A percentile compares a stretch with the other conserved stretches of the same genome.
Conservation (phyloP, 2,888 invertebrate genomes). For the Megastigmus dorsalis region DNA sequence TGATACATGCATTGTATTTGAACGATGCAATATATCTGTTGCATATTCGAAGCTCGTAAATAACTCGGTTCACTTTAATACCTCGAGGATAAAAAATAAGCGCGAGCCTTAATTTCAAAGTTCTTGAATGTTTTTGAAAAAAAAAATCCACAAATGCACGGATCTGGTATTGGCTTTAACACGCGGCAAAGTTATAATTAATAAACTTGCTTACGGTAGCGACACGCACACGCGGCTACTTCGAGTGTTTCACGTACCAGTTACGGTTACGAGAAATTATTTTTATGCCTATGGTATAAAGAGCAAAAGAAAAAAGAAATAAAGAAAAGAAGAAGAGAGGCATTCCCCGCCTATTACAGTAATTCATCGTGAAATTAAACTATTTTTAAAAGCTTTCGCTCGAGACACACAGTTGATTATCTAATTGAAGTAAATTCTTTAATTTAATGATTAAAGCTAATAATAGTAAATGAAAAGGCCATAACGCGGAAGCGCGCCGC, state of each 20-base stretch:
- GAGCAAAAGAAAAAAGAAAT: neutral
- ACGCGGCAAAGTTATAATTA: slow-evolving; percentile 6
- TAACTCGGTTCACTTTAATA: no score
- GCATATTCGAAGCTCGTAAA: no score
- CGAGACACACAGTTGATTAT: slow-evolving; percentile 9
- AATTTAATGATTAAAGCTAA: slow-evolving; percentile 11
- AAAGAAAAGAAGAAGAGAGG: no score
- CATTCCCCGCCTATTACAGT: neutral
- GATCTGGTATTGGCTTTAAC: no score
- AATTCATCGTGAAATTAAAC: slow-evolving; percentile 6
- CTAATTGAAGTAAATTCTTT: neutral
- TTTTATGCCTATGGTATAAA: neutral
- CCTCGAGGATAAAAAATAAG: no score
- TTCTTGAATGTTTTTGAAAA: no score
- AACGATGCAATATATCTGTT: no score
- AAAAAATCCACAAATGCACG: no score
- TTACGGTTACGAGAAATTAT: slow-evolving; percentile 4
- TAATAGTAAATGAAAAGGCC: slow-evolving; percentile 2
- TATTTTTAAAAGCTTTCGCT: neutral
- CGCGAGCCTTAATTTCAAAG: no score
- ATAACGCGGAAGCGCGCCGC: neutral
- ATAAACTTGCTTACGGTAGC: neutral
- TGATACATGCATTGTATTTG: no score
- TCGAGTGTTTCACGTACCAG: neutral
- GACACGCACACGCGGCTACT: neutral